Conservation (phyloP, 2,797 vertebrate species). For the Chiropotes sagulatus region DNA sequence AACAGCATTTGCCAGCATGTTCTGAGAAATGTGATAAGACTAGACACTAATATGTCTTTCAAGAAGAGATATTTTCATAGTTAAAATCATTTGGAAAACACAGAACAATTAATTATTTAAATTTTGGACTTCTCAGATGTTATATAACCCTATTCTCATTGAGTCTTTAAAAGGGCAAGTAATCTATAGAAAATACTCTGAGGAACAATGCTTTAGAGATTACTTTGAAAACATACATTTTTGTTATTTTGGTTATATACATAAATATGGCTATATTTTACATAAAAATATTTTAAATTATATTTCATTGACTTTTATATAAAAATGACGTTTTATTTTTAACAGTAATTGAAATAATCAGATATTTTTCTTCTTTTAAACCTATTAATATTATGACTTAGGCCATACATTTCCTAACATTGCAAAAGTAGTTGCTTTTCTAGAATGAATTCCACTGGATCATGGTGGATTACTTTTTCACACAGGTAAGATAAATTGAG, state of each 20-base stretch:
- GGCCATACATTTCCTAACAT: neutral
- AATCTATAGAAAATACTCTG: neutral
- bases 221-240: neutral
- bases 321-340: neutral
- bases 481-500: neutral
- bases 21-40: neutral
- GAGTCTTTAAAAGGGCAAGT: neutral
- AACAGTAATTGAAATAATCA: neutral
- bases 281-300: neutral
- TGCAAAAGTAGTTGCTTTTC: neutral
- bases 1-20: neutral
- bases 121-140: neutral
- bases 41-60: neutral
- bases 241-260: neutral
- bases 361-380: neutral
- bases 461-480: neutral
- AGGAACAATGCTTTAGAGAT: neutral
- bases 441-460: neutral
- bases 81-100: neutral
- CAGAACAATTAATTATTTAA: neutral
- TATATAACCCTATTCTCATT: neutral
- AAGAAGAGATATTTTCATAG: neutral
- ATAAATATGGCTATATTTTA: neutral
- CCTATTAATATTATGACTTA: neutral
- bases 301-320: neutral